Base-by-base conservation (phyloP, 1,140 invertebrate species). In the Stratiolaelaps scimitus region DNA sequence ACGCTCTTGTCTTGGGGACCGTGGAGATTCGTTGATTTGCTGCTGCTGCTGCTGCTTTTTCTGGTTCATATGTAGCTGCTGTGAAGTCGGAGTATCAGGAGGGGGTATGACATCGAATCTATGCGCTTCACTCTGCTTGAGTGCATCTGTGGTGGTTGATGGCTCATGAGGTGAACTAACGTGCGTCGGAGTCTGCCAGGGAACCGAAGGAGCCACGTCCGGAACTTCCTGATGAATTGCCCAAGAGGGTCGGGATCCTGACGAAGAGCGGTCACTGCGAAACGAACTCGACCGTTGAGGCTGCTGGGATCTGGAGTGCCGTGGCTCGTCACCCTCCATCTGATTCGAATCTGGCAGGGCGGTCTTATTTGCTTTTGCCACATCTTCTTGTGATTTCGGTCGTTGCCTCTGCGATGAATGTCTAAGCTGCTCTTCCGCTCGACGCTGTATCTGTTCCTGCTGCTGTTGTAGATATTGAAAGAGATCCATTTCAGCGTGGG, bases 171-270 rank as follows among this genome's bases (percentile, higher is more conserved):
- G 19, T 15, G 19, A 26, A 10, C 20, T 26, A 28, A 4, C 28
- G 15, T 48, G 47, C 15, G 53, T 40, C 5, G 5, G 20, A 19
- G 26, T 26, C 23, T 17, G 15, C 23, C 23, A 26, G 26, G 53
- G 20, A 17, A 34, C 23, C 10, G 20, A 23, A 17, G 53, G 23
- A 20, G 53, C 15, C 34, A 34, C 26, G 17, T 26, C 53, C 26
- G 17, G 53, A 26, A 60, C 53, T 26, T 60, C 17, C 34, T 60
- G 53, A 26, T 60, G 53, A 34, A 60, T 60, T n/a, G 23, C 53
- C 53, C 53, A 60, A 15, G 15, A 60, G 15, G 53, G 53, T 10
- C 53, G 26, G 26, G 53, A 29, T n/a, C 26, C 53, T 26, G 15
- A 29, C 17, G 53, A 60, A 29, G 23, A 29, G 15, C 53, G 26